Evolutionary conservation across 37 sponge, comb jelly and placozoan genomes (phyloP).

Genomic region (Haliclona indistincta): DNA sequence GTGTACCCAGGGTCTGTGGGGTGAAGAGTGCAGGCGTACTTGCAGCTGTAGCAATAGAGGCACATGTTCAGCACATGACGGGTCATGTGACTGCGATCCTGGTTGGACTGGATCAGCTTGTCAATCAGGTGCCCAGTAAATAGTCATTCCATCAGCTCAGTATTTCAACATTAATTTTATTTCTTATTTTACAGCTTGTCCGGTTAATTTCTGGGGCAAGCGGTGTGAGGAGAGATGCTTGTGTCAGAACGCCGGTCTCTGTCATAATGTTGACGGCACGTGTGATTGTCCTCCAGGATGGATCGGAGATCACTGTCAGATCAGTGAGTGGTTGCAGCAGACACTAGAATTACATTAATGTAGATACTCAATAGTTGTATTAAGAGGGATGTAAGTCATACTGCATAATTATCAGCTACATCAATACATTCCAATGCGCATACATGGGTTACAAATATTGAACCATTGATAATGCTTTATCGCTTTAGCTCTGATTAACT

Average conservation of each 20-base stretch:
- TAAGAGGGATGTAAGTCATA: not conserved
- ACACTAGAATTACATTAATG: not conserved
- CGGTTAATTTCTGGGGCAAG: constrained; percentile 52
- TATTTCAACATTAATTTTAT: not conserved
- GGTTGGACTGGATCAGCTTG: constrained; percentile 64
- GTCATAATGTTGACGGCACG: constrained; percentile 57
- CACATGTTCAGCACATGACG: constrained; percentile 46
- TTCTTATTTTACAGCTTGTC: constrained; percentile 3
- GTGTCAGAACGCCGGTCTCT: constrained; percentile 57
- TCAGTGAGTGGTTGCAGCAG: constrained; percentile 34
- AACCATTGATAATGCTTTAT: not conserved
- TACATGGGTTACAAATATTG: too few species aligned
- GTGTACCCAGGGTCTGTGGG: constrained; percentile 73
- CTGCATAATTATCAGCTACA: not conserved
- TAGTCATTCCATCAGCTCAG: not conserved
- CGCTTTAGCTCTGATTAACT: not conserved
- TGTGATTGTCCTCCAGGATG: constrained; percentile 68
- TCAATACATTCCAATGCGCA: not conserved
- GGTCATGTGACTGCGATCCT: constrained; percentile 64
- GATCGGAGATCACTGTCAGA: constrained; percentile 43
- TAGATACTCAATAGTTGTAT: not conserved
- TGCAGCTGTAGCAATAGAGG: constrained; percentile 62
- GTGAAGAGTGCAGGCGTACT: constrained; percentile 39
- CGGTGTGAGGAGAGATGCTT: constrained; percentile 48
- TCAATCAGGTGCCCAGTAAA: constrained; percentile 24